phyloP scores from a whole-genome alignment of 2,113 vertebrate species.

The Collichthys lucidus region DNA sequence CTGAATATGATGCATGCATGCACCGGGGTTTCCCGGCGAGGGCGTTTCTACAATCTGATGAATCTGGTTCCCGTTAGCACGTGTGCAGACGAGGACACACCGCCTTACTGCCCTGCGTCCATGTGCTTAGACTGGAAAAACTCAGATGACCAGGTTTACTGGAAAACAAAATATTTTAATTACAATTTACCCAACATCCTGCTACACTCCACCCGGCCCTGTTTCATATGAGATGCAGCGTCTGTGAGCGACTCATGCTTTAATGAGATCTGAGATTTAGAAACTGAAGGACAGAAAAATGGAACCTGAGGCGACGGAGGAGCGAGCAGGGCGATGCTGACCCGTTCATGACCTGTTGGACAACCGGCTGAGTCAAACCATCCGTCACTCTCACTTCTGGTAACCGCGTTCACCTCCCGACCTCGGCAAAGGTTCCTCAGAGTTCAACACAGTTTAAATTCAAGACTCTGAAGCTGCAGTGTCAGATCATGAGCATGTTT shows the following conservation, averaged over 20 bases:
- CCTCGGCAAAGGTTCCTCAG: conserved; percentile 14
- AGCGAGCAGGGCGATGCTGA: conserved; percentile 13
- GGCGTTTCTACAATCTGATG: conserved; percentile 28
- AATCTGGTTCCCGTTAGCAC: conserved; percentile 74
- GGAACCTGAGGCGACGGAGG: conserved; percentile 3
- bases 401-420: conserved; percentile 41
- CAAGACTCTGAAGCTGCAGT: too few relatives aligned
- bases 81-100: conserved; percentile 56
- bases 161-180: conserved; percentile 62
- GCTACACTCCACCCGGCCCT: conserved; percentile 23
- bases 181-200: conserved; percentile 52
- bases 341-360: conserved; percentile 25
- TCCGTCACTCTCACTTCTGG: conserved; percentile 51
- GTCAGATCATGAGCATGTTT: too few relatives aligned
- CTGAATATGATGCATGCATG: background rate
- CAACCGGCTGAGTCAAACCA: conserved; percentile 51
- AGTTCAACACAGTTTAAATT: background rate
- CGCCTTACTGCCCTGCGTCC: conserved; percentile 61
- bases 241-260: background rate
- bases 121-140: conserved; percentile 59
- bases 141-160: conserved; percentile 48
- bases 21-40: background rate
- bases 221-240: conserved; percentile 18
- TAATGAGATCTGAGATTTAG: conserved; percentile 1
- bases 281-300: background rate